Percentiles rank a stretch among this genome's conserved stretches.
Conservation (phyloP, 35 echinoderm and acorn worm genomes). For the Amphiura filiformis region DNA sequence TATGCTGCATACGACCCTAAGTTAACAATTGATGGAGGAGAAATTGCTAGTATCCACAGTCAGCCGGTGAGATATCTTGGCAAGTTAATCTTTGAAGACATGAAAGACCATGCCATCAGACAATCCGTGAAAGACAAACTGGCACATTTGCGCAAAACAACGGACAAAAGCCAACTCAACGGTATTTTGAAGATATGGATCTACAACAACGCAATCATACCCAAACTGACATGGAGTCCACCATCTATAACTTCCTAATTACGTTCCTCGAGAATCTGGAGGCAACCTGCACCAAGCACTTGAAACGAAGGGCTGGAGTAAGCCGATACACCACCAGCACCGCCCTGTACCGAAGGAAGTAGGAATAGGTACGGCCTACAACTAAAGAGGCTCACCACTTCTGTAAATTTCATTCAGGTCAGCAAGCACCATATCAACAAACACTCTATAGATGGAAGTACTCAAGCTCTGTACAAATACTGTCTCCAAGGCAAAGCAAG, state of each 20-base stretch:
- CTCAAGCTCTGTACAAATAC: conserved; percentile 8
- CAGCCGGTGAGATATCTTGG: background rate
- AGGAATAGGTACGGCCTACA: background rate
- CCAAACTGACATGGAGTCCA: no score
- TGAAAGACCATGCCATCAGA: background rate
- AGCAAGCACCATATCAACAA: conserved; percentile 17
- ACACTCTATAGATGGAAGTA: background rate
- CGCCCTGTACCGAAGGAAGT: background rate
- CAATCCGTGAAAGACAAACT: background rate
- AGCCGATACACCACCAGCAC: background rate
- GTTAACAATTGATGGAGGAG: no score
- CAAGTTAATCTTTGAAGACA: background rate
- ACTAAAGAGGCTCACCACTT: conserved; percentile 2
- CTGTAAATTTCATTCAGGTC: background rate
- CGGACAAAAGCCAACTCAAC: background rate
- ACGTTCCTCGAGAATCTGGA: background rate
- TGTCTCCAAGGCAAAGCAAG: background rate
- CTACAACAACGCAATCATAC: background rate
- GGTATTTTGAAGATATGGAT: background rate
- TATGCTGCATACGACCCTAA: no score
- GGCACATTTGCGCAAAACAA: background rate
- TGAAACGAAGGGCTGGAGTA: conserved; percentile 6
- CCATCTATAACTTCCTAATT: background rate
- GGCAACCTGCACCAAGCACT: background rate
- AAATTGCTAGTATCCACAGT: conserved; percentile 6